phyloP scores from a whole-genome alignment of 1,140 invertebrate species.

The Drosophila sp. region DNA sequence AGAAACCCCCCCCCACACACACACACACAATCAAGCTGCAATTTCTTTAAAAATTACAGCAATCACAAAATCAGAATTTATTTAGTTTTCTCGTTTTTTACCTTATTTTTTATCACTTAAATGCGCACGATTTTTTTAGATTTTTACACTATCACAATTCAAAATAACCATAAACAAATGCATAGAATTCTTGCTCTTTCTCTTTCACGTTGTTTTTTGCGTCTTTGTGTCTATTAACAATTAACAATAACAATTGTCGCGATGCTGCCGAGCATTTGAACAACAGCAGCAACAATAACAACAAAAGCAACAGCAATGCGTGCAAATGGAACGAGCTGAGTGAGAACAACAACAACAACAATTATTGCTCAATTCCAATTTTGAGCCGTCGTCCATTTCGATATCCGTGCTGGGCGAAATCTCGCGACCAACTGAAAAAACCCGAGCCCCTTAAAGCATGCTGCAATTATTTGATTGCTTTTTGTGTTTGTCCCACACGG shows the following conservation, averaged over 20 bases:
- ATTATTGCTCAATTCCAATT: not conserved
- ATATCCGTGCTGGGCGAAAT: slow-evolving; percentile 55
- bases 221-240: not conserved
- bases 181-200: not conserved
- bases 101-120: not conserved
- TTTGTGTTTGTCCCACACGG: slow-evolving; percentile 1
- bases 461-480: slow-evolving; percentile 11
- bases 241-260: slow-evolving; percentile 31
- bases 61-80: too few species aligned
- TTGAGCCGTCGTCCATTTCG: slow-evolving; percentile 41
- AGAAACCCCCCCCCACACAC: slow-evolving; percentile 7
- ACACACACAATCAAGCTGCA: not conserved
- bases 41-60: too few species aligned
- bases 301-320: slow-evolving; percentile 26
- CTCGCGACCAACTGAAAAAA: slow-evolving; percentile 64
- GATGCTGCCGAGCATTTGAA: slow-evolving; percentile 18
- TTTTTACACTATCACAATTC: not conserved
- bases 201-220: too few species aligned
- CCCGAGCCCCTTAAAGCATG: slow-evolving; percentile 38
- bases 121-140: not conserved
- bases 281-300: slow-evolving; percentile 30
- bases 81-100: not conserved
- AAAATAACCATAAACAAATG: slow-evolving; percentile 4
- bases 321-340: not conserved
- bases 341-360: slow-evolving; percentile 18